A percentile compares a stretch with the other conserved stretches of the same genome.
Evolutionary conservation across 2,113 vertebrate species (phyloP).

Genomic region (Podiceps cristatus): DNA sequence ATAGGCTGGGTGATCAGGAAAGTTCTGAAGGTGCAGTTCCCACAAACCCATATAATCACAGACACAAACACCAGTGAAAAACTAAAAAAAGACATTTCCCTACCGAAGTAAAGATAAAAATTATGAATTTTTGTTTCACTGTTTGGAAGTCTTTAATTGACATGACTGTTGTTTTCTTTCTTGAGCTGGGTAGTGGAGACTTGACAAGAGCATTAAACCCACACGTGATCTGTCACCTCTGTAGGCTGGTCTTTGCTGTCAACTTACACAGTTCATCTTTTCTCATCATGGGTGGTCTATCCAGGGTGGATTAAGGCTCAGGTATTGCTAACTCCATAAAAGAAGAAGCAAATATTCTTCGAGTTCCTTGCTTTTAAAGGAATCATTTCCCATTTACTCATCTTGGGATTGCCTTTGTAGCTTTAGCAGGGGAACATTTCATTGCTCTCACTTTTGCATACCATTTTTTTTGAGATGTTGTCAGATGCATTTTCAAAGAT

Average conservation of each 20-base stretch:
- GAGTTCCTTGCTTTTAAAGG: background rate
- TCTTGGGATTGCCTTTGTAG: background rate
- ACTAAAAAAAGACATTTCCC: background rate
- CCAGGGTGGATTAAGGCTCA: background rate
- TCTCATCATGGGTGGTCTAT: background rate
- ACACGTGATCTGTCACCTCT: background rate
- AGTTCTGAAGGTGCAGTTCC: background rate
- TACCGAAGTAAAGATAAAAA: background rate
- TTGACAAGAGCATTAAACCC: background rate
- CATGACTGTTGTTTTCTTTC: background rate
- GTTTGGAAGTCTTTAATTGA: background rate
- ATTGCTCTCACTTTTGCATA: background rate
- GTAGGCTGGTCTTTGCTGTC: background rate
- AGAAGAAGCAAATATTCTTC: background rate
- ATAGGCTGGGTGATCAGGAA: background rate
- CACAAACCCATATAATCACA: background rate
- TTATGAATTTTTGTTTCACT: background rate
- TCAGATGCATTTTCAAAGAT: background rate
- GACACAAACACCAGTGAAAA: background rate
- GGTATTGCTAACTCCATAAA: background rate
- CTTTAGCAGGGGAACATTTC: background rate
- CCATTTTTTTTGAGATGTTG: background rate
- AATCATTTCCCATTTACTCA: background rate
- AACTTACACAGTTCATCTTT: background rate
- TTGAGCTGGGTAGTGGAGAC: background rate